phyloP scores from a whole-genome alignment of 2,888 invertebrate species.

The Taphrorychus bicolor region DNA sequence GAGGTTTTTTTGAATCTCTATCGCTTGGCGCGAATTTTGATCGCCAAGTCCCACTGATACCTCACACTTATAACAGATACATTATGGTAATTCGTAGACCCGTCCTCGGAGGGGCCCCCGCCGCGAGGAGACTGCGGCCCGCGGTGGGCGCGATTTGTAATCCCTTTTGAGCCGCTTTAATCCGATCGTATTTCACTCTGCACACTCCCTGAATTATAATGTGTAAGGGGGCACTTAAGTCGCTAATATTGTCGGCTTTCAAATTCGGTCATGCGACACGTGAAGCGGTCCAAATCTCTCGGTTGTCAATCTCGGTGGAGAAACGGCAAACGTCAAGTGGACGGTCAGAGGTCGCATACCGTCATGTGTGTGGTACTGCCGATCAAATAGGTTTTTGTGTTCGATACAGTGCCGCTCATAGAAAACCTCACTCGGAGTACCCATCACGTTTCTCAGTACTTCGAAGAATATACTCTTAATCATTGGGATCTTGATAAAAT shows the following conservation, averaged over 20 bases:
- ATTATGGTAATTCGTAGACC: conserved; percentile 20
- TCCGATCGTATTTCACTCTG: conserved; percentile 39
- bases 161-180: conserved; percentile 38
- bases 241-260: conserved; percentile 8
- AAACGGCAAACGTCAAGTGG: background rate
- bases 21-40: background rate
- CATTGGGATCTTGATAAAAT: conserved; percentile 37
- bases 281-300: background rate
- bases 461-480: conserved; percentile 21
- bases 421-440: conserved; percentile 8
- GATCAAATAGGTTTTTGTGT: conserved; percentile 18
- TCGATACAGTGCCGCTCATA: background rate
- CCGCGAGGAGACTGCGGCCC: conserved; percentile 18
- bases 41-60: too few species aligned
- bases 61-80: too few species aligned
- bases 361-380: conserved; percentile 19
- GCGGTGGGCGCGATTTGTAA: conserved; percentile 36
- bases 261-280: background rate
- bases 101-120: conserved; percentile 9
- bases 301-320: background rate
- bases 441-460: conserved; percentile 6
- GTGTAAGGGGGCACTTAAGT: conserved; percentile 24
- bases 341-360: conserved; percentile 27
- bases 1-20: background rate
- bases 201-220: conserved; percentile 38